Conservation (phyloP, 2,797 vertebrate species). For the Arnoldichthys spilopterus region DNA sequence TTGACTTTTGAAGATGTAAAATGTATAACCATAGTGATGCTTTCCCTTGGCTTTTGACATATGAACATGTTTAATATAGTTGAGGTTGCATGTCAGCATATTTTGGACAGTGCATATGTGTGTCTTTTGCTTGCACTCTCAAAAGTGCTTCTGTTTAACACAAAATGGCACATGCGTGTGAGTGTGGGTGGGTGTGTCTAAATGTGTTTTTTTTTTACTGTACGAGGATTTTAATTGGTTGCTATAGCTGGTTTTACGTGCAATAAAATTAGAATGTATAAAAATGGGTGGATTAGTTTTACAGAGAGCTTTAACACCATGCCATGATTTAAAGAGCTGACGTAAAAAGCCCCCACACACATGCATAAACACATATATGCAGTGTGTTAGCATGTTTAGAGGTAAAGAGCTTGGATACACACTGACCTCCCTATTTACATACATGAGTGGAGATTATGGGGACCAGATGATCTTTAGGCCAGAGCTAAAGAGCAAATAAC, state of each 20-base stretch:
- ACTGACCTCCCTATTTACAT: background rate
- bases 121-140: background rate
- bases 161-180: background rate
- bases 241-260: constrained; percentile 32
- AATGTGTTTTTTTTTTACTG: background rate
- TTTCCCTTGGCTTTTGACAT: constrained; percentile 9
- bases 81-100: background rate
- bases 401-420: background rate
- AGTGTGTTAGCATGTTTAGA: constrained; percentile 20
- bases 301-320: constrained; percentile 45
- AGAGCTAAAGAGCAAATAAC: background rate
- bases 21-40: constrained; percentile 17
- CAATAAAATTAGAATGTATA: constrained; percentile 44
- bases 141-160: constrained; percentile 7
- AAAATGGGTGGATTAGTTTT: constrained; percentile 54
- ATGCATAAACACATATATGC: background rate
- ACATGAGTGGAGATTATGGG: background rate
- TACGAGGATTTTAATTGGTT: constrained; percentile 42
- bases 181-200: background rate
- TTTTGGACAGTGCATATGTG: background rate
- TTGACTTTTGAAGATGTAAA: constrained; percentile 37
- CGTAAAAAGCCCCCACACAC: background rate
- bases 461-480: background rate
- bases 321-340: constrained; percentile 43
- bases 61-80: background rate